Evolutionary conservation across 2,888 invertebrate genomes (phyloP).

Genomic region (Dasypogon diadema): DNA sequence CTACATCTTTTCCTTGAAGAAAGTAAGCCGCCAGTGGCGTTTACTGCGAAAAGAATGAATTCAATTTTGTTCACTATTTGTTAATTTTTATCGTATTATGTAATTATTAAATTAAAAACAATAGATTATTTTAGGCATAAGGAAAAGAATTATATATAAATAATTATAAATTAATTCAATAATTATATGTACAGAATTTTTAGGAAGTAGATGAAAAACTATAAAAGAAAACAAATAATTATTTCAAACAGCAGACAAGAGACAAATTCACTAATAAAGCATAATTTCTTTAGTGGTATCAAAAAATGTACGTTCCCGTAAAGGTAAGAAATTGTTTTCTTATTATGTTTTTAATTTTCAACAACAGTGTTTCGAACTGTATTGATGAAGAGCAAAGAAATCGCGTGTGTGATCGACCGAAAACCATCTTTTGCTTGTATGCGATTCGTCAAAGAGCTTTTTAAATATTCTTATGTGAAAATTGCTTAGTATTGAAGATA

Average conservation of each 20-base stretch:
- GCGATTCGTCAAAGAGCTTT: constrained; percentile 19
- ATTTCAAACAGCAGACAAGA: not conserved
- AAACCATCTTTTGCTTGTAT: constrained; percentile 11
- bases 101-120: constrained; percentile 50
- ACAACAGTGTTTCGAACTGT: too few relatives aligned
- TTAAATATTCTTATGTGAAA: not conserved
- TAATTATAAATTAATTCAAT: constrained; percentile 50
- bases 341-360: not conserved
- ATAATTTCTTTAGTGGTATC: constrained; percentile 18
- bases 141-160: constrained; percentile 48
- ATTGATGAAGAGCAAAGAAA: too few relatives aligned
- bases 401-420: too few relatives aligned
- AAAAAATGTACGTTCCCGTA: not conserved
- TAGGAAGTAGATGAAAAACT: constrained; percentile 37
- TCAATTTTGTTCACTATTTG: constrained; percentile 41
- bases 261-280: not conserved
- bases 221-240: constrained; percentile 19
- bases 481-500: not conserved
- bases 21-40: constrained; percentile 7
- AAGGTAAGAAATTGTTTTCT: constrained; percentile 10
- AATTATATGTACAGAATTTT: constrained; percentile 48
- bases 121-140: constrained; percentile 46
- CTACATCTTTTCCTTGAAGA: not conserved
- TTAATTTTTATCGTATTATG: constrained; percentile 46
- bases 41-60: constrained; percentile 13